Percentiles rank a stretch among this genome's conserved stretches.
Conservation (phyloP, 2,797 vertebrate species). For the Balearica regulorum region DNA sequence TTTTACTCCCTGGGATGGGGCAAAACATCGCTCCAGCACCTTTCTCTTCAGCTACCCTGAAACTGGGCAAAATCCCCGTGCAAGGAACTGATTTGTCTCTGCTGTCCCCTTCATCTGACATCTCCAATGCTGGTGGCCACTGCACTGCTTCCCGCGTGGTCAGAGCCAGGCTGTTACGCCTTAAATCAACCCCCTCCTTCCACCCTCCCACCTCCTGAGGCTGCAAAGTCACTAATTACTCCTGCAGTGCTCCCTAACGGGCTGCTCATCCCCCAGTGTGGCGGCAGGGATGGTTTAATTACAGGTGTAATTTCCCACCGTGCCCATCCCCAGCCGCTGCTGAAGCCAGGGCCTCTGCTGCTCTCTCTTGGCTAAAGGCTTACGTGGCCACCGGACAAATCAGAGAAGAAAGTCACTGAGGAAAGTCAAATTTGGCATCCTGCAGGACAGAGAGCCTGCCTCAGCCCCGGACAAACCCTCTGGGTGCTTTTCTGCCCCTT, state of each 20-base stretch:
- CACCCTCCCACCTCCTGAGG: not conserved
- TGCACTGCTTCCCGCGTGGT: fast-evolving
- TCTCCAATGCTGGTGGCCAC: not conserved
- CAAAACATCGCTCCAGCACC: not conserved
- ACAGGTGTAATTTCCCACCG: not conserved
- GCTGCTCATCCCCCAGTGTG: fast-evolving
- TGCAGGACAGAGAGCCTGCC: not conserved
- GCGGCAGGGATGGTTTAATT: fast-evolving
- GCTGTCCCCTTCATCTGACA: not conserved
- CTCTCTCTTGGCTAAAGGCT: not conserved
- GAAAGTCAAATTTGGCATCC: not conserved
- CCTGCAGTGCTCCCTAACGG: not conserved
- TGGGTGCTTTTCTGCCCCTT: not conserved
- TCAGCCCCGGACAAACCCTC: not conserved
- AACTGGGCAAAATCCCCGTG: not conserved
- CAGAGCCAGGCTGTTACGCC: not conserved
- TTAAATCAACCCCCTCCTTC: not conserved
- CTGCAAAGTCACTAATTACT: not conserved
- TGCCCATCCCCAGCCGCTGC: not conserved
- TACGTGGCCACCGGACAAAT: not conserved
- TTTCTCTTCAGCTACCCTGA: not conserved
- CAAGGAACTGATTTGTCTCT: not conserved
- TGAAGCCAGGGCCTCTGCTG: not conserved
- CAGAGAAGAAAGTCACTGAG: not conserved
- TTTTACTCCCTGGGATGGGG: not conserved